Conservation (phyloP, 1,140 invertebrate genomes). For the Parasteatoda tepidariorum region DNA sequence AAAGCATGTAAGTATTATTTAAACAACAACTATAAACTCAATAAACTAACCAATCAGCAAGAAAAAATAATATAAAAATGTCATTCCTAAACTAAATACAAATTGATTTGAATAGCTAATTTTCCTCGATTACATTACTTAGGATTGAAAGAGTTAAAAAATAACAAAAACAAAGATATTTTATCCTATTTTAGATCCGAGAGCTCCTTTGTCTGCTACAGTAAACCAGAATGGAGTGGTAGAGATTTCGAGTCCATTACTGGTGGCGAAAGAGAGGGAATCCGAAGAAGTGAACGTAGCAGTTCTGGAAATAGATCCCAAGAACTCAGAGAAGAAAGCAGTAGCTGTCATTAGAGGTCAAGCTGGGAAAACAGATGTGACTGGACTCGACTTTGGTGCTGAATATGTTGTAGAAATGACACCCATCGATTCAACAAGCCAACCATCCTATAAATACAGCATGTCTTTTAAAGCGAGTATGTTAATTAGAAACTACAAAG, state of each 20-base stretch:
- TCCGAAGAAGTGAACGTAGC: neutral
- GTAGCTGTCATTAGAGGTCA: neutral
- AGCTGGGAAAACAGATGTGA: neutral
- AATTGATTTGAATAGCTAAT: too few species aligned
- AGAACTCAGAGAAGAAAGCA: neutral
- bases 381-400: neutral
- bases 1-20: too few species aligned
- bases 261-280: neutral
- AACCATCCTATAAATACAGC: neutral
- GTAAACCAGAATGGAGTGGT: neutral
- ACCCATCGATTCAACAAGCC: neutral
- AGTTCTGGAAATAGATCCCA: neutral
- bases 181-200: conserved; percentile 24
- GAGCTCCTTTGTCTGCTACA: neutral
- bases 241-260: neutral
- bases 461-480: neutral
- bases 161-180: too few species aligned
- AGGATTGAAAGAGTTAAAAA: too few species aligned
- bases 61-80: too few species aligned
- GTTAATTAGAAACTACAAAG: neutral
- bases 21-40: too few species aligned
- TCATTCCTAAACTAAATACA: too few species aligned
- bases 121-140: too few species aligned
- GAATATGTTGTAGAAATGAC: conserved; percentile 28
- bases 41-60: too few species aligned